Evolutionary conservation across 2,113 vertebrate genomes (phyloP).

Genomic region (Anas platyrhynchos): DNA sequence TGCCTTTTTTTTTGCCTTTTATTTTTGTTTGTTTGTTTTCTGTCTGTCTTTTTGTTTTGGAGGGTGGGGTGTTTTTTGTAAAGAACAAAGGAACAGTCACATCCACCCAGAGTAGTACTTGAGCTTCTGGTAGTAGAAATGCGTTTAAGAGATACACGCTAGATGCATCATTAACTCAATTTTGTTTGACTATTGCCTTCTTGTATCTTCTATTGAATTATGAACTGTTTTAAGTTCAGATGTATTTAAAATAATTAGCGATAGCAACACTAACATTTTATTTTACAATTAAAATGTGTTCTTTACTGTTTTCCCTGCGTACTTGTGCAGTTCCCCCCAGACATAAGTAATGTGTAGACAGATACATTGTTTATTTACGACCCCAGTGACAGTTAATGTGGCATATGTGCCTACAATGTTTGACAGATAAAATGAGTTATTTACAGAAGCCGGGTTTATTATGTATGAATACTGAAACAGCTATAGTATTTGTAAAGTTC

Average conservation of each 20-base stretch:
- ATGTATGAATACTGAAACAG: conserved; percentile 54
- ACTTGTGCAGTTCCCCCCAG: conserved; percentile 48
- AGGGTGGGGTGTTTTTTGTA: neutral
- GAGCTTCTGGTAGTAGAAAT: neutral
- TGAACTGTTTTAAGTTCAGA: neutral
- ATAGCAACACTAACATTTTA: neutral
- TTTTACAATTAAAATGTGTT: conserved; percentile 22
- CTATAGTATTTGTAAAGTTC: conserved; percentile 26
- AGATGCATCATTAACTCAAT: neutral
- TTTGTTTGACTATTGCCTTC: neutral
- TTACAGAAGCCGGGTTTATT: conserved; percentile 60
- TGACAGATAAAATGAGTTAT: conserved; percentile 70
- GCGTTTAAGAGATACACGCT: neutral
- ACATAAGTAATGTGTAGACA: conserved; percentile 46
- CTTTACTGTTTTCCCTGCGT: conserved; percentile 6
- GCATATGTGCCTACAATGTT: conserved; percentile 38
- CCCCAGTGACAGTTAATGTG: conserved; percentile 53
- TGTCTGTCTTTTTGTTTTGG: no score
- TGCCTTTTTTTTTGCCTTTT: neutral
- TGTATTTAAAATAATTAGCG: conserved; percentile 46
- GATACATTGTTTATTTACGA: conserved; percentile 66
- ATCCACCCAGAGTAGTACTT: neutral
- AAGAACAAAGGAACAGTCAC: neutral
- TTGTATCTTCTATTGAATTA: neutral
- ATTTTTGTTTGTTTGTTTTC: no score